Evolutionary conservation across 35 echinoderm and acorn worm genomes (phyloP).

Genomic region (Stichopus chloronotus): DNA sequence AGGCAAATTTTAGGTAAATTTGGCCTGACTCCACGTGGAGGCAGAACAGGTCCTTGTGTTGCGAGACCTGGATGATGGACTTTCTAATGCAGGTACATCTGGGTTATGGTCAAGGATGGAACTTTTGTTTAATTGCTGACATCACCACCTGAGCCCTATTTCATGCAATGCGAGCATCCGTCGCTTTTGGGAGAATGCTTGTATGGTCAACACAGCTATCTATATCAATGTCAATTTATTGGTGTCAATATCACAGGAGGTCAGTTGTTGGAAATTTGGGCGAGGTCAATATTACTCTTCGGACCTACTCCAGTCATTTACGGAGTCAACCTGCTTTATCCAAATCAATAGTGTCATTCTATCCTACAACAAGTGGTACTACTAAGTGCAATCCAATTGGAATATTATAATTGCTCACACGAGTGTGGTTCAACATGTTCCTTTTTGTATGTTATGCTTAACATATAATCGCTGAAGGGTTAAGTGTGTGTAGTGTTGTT

Average conservation of each 20-base stretch:
- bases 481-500: background rate
- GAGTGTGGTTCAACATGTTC: background rate
- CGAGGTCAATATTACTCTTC: background rate
- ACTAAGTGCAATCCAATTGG: background rate
- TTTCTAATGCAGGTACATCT: too few relatives aligned
- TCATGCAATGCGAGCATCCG: too few relatives aligned
- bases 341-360: slow-evolving; percentile 4
- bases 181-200: too few relatives aligned
- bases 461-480: background rate
- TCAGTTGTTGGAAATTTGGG: background rate
- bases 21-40: too few relatives aligned
- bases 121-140: too few relatives aligned
- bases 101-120: too few relatives aligned
- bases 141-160: too few relatives aligned
- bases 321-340: background rate
- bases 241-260: background rate
- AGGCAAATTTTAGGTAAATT: too few relatives aligned
- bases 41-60: too few relatives aligned
- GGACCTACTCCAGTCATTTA: background rate
- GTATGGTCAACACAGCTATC: too few relatives aligned
- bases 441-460: background rate
- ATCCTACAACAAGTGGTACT: background rate
- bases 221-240: background rate
- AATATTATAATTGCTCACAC: background rate
- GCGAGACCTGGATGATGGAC: too few relatives aligned